These are phyloP conservation scores for Drosophila subquinaria DNA, from an alignment of 2,888 invertebrate genomes.

Conservation along the genomic window DNA sequence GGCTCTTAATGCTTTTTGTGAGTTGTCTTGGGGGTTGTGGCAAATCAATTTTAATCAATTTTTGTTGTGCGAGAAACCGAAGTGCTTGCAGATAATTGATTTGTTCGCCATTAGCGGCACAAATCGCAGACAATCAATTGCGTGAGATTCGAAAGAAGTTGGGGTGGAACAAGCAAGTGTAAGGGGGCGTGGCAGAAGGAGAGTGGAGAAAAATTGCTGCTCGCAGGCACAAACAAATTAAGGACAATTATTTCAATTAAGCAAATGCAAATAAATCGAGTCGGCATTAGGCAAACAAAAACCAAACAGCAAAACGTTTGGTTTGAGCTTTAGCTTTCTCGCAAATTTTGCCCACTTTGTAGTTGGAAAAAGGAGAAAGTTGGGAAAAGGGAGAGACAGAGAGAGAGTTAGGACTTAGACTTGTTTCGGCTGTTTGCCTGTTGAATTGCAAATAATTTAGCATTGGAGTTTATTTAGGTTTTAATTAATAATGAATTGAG, in stretches of 20 bases:
- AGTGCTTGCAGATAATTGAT: conserved; percentile 77
- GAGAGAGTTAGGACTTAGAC: background rate
- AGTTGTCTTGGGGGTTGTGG: conserved; percentile 22
- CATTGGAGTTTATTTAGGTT: conserved; percentile 73
- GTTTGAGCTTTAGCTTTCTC: conserved; percentile 23
- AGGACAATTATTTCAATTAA: conserved; percentile 81
- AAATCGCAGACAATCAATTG: conserved; percentile 81
- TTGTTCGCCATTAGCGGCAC: conserved; percentile 73
- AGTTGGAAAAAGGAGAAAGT: conserved; percentile 3
- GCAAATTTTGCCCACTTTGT: conserved; percentile 40
- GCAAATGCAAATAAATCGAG: conserved; percentile 81
- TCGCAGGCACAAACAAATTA: conserved; percentile 78
- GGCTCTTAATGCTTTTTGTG: conserved; percentile 47
- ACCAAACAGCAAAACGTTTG: conserved; percentile 60
- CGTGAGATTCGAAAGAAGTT: conserved; percentile 23
- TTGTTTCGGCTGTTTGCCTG: conserved; percentile 46
- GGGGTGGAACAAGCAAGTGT: background rate
- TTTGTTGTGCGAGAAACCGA: conserved; percentile 47
- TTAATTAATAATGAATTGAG: conserved; percentile 80
- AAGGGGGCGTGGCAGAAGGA: conserved; percentile 3
- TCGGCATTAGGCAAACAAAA: conserved; percentile 73
- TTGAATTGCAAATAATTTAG: conserved; percentile 79
- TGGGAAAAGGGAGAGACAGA: background rate
- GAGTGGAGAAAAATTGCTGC: conserved; percentile 34
- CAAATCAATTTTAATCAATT: conserved; percentile 78